These are phyloP conservation scores for Daktulosphaira vitifoliae DNA, from an alignment of 1,140 invertebrate genomes.

Conservation along the genomic window DNA sequence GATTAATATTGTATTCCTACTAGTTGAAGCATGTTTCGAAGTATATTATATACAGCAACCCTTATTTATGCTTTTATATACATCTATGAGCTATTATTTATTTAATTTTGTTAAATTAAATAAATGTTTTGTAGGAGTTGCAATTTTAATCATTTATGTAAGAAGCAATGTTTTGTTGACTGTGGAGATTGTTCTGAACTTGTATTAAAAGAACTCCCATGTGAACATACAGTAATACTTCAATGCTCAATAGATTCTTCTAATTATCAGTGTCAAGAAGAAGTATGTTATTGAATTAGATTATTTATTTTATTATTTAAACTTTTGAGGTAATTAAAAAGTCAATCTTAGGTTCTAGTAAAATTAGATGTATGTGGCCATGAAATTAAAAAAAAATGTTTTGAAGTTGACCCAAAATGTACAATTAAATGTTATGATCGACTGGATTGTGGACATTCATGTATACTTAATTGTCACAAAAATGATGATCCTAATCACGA, in stretches of 20 bases:
- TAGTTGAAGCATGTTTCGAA: too few species aligned
- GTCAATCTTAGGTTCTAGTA: neutral
- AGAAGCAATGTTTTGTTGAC: constrained; percentile 44
- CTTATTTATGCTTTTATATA: too few species aligned
- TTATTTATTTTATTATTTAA: neutral
- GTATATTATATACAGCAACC: too few species aligned
- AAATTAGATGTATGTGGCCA: constrained; percentile 46
- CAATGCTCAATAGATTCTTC: constrained; percentile 43
- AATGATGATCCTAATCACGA: constrained; percentile 36
- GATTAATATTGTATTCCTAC: too few species aligned
- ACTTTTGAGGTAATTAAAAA: neutral
- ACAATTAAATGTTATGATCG: constrained; percentile 18
- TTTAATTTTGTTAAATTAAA: too few species aligned
- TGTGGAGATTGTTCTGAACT: constrained; percentile 45
- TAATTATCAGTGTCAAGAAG: constrained; percentile 42
- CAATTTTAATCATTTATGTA: constrained; percentile 45
- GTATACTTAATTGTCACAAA: constrained; percentile 35
- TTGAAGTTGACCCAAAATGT: constrained; percentile 1
- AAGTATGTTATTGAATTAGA: constrained; percentile 35
- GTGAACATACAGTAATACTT: constrained; percentile 45
- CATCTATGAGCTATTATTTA: too few species aligned
- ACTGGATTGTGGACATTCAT: constrained; percentile 39
- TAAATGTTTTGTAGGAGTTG: constrained; percentile 40
- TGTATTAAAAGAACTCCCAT: constrained; percentile 44
- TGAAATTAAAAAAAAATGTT: constrained; percentile 37